Evolutionary conservation across 2,113 vertebrate species (phyloP).

Genomic region (Macheiramphus alcinus): DNA sequence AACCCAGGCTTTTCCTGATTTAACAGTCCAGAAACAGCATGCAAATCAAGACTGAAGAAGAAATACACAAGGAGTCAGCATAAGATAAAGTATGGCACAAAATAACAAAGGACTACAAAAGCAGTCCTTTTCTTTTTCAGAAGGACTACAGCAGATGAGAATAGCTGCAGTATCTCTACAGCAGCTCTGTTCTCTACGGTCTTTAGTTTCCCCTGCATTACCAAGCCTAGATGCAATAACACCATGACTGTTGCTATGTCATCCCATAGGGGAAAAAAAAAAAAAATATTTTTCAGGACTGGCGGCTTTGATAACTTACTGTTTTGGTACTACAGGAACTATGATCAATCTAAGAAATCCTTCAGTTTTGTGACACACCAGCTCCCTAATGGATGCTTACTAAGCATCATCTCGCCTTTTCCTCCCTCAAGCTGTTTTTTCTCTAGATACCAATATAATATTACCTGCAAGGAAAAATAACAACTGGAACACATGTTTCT

Average conservation of each 20-base stretch:
- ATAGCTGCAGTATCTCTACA: not conserved
- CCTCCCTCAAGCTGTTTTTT: not conserved
- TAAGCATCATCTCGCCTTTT: not conserved
- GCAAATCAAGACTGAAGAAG: not conserved
- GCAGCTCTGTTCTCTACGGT: not conserved
- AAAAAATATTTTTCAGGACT: not conserved
- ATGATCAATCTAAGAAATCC: not conserved
- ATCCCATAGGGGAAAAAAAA: not conserved
- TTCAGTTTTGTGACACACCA: not conserved
- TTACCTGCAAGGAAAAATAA: not conserved
- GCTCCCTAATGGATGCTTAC: not conserved
- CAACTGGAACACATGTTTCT: not conserved
- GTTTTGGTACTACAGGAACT: not conserved
- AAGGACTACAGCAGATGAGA: not conserved
- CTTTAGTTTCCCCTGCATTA: not conserved
- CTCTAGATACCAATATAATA: not conserved
- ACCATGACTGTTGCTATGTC: not conserved
- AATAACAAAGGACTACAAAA: not conserved
- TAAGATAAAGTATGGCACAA: not conserved
- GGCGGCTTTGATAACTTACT: not conserved
- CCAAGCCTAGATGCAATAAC: not conserved
- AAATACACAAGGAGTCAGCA: not conserved
- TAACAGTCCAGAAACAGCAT: not conserved
- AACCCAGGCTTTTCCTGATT: not conserved
- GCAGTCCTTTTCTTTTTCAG: not conserved